Percentiles rank a stretch among this genome's conserved stretches.
Evolutionary conservation across 2,888 invertebrate genomes (phyloP).

Genomic region (Zaprionus lineosus): DNA sequence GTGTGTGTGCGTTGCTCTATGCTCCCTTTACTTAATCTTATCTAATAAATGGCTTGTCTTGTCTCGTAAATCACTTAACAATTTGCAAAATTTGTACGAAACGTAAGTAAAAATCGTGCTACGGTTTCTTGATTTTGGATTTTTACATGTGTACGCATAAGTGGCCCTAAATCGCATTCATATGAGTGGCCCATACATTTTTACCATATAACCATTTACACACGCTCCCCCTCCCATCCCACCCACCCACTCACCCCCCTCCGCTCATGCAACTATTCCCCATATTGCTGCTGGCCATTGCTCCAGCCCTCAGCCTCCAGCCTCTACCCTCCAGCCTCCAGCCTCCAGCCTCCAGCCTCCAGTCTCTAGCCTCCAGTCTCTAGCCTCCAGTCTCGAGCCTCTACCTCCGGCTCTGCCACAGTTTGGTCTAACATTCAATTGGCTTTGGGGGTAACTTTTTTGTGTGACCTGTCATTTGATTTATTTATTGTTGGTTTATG

Average conservation of each 20-base stretch:
- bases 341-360: too few relatives aligned
- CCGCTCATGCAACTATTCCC: not conserved
- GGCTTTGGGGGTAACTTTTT: conserved; percentile 49
- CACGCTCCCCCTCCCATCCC: not conserved
- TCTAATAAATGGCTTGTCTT: conserved; percentile 82
- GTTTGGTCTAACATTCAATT: too few relatives aligned
- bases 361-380: too few relatives aligned
- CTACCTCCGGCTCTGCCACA: too few relatives aligned
- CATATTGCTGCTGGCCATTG: too few relatives aligned
- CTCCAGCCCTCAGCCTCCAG: too few relatives aligned
- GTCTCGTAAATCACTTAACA: conserved; percentile 83
- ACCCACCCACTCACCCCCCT: not conserved
- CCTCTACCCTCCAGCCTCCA: too few relatives aligned
- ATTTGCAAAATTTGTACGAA: conserved; percentile 78
- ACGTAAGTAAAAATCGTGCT: conserved; percentile 69
- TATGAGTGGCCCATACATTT: conserved; percentile 52
- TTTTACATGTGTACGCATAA: conserved; percentile 81
- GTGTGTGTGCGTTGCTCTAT: conserved; percentile 43
- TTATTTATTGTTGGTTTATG: conserved; percentile 80
- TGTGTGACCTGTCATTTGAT: conserved; percentile 77
- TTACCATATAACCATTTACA: not conserved
- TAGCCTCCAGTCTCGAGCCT: too few relatives aligned
- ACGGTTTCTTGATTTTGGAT: conserved; percentile 61
- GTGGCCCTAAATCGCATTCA: conserved; percentile 79
- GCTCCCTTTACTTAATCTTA: conserved; percentile 78